These are phyloP conservation scores for Micromesistius poutassou DNA, from an alignment of 2,797 vertebrate species.

Conservation along the genomic window DNA sequence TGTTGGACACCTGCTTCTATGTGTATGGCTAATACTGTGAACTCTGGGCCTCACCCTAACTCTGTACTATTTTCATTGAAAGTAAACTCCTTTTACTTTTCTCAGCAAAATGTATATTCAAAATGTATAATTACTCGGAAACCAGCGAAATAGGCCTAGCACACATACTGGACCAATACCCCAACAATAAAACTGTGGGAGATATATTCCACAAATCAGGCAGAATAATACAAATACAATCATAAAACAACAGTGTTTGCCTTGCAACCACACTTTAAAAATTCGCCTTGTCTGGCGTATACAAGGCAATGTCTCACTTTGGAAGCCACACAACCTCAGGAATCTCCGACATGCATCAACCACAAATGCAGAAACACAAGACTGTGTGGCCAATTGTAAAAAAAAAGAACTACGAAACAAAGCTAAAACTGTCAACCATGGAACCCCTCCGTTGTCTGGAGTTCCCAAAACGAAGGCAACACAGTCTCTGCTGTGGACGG, in stretches of 20 bases:
- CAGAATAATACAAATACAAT: not conserved
- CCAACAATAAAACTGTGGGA: not conserved
- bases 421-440: conserved; percentile 35
- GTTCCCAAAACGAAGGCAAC: conserved; percentile 37
- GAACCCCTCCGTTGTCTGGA: conserved; percentile 42
- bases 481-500: not conserved
- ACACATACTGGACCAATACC: not conserved
- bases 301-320: conserved; percentile 51
- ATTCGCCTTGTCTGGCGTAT: conserved; percentile 59
- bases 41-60: too few species aligned
- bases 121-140: not conserved
- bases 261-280: conserved; percentile 35
- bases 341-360: conserved; percentile 61
- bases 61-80: not conserved
- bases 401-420: conserved; percentile 15
- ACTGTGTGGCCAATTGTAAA: conserved; percentile 57
- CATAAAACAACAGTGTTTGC: conserved; percentile 24
- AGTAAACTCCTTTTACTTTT: not conserved
- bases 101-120: not conserved
- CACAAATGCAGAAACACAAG: conserved; percentile 57
- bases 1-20: not conserved
- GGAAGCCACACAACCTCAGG: conserved; percentile 69
- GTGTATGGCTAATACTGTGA: not conserved
- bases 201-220: not conserved
- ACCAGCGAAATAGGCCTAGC: not conserved